Base-by-base conservation (phyloP, 1,140 invertebrate species). In the Caenorhabditis briggsae region DNA sequence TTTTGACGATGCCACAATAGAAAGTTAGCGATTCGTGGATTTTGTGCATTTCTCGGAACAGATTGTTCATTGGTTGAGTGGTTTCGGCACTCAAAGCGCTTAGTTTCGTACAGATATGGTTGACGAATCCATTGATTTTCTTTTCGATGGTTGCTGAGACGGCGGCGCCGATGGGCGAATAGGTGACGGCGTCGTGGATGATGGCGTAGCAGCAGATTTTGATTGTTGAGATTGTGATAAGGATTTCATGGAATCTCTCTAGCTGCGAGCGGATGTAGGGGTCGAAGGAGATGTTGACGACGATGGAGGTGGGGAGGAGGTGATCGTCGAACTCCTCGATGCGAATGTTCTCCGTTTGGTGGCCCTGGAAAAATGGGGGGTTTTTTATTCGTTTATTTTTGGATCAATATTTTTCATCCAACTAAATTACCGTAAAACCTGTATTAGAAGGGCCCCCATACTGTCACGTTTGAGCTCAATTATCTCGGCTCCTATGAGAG, bases 151-250 rank as follows among this genome's bases (percentile, higher is more conserved):
- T 78, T 12, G 46, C 43, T 3, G 70, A 46, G 6, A 78, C 70
- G 18, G 70, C 70, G 11, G 70, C 6, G 8, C 70, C 46, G 23
- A 50, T 78, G 11, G 70, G 46, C 16, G 70, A 78, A 2, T 20
- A 78, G 18, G 70, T 78, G 46, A 78, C 70, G 12, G 70, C 43
- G 23, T 78, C 70, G 23, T 78, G 70, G 11, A 46, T 78, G n/a
- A 78, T 78, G 2, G 70, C n/a, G 14, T 78, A 78, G 9, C 70
- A 78, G 23, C 70, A 78, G 46, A 78, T 78, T 78, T 78, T 78
- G n/a, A 78, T 78, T 2, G 70, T 78, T 2, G 70, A 33, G 50
- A 78, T 41, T 50, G 70, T 78, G 46, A 78, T 33, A 23, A 78
- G 70, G 50, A 78, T 50, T 20, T 78, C 70, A 12, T 50, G 46